phyloP scores from a whole-genome alignment of 2,113 vertebrate genomes.

The Tricholaema leucomelas region DNA sequence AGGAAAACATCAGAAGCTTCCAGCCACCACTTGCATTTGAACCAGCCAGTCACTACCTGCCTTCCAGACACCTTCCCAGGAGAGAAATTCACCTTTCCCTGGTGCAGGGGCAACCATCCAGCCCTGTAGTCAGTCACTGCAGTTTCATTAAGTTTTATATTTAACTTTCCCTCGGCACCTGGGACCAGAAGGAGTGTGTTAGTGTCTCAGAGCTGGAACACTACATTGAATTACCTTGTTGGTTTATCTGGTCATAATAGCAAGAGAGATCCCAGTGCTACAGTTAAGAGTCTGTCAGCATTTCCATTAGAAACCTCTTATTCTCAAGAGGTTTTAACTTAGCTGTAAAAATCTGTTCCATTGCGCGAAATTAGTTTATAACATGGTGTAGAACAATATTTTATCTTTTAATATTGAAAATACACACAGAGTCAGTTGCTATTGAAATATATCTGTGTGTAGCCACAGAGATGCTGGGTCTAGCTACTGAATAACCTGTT shows the following conservation, averaged over 20 bases:
- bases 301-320: slow-evolving; percentile 52
- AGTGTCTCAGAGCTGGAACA: slow-evolving; percentile 46
- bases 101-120: slow-evolving; percentile 5
- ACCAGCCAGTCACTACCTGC: neutral
- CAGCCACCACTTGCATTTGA: neutral
- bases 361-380: slow-evolving; percentile 42
- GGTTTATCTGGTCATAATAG: slow-evolving; percentile 70
- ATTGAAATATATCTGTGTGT: neutral
- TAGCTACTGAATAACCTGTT: neutral
- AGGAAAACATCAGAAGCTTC: neutral
- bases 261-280: slow-evolving; percentile 53
- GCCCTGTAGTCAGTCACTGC: neutral
- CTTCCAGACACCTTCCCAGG: neutral
- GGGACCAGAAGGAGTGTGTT: slow-evolving; percentile 49
- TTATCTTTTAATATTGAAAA: slow-evolving; percentile 47
- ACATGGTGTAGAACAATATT: slow-evolving; percentile 15
- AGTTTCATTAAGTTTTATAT: slow-evolving; percentile 67
- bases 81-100: slow-evolving; percentile 22
- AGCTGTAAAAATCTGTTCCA: slow-evolving; percentile 47
- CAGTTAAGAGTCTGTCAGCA: slow-evolving; percentile 62
- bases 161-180: slow-evolving; percentile 50
- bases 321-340: slow-evolving; percentile 52
- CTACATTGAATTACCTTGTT: slow-evolving; percentile 68
- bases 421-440: neutral
- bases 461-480: neutral